Percentiles rank a stretch among this genome's conserved stretches.
These are phyloP conservation scores for Oedothorax gibbosus DNA, from an alignment of 1,140 invertebrate genomes.

Conservation along the genomic window DNA sequence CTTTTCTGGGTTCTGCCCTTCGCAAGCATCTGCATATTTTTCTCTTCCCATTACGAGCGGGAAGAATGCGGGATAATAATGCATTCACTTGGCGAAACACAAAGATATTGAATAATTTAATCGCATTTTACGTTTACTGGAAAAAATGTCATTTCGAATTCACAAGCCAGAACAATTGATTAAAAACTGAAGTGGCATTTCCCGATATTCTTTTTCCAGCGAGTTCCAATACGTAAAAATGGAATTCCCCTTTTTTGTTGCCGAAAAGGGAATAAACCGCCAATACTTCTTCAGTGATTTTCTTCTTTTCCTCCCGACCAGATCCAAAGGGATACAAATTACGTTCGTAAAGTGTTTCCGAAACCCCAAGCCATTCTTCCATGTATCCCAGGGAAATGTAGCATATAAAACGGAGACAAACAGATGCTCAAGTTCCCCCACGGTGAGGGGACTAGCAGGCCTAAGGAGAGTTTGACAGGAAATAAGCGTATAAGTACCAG, in stretches of 20 bases:
- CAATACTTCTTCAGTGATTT: conserved; percentile 48
- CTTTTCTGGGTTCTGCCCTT: conserved; percentile 8
- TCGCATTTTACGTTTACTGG: conserved; percentile 50
- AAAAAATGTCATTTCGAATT: conserved; percentile 59
- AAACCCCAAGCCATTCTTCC: conserved; percentile 53
- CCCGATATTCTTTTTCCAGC: conserved; percentile 45
- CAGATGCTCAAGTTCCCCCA: conserved; percentile 57
- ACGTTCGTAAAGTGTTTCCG: conserved; percentile 53
- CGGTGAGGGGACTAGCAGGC: conserved; percentile 18
- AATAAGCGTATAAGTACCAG: conserved; percentile 57
- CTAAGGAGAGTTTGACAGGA: conserved; percentile 46
- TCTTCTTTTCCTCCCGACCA: conserved; percentile 30
- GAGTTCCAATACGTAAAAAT: conserved; percentile 17
- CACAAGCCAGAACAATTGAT: conserved; percentile 57
- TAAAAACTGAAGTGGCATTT: conserved; percentile 54
- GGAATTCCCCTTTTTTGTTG: conserved; percentile 37
- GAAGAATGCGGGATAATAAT: conserved; percentile 51
- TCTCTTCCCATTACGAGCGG: conserved; percentile 51
- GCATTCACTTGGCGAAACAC: conserved; percentile 55
- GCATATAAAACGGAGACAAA: conserved; percentile 59
- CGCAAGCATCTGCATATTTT: conserved; percentile 58
- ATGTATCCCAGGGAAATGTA: conserved; percentile 48
- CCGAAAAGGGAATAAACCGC: background rate
- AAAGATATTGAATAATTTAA: conserved; percentile 60
- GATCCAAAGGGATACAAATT: conserved; percentile 56